Conservation (phyloP, 2,113 vertebrate species). For the Cercopithecus mona region DNA sequence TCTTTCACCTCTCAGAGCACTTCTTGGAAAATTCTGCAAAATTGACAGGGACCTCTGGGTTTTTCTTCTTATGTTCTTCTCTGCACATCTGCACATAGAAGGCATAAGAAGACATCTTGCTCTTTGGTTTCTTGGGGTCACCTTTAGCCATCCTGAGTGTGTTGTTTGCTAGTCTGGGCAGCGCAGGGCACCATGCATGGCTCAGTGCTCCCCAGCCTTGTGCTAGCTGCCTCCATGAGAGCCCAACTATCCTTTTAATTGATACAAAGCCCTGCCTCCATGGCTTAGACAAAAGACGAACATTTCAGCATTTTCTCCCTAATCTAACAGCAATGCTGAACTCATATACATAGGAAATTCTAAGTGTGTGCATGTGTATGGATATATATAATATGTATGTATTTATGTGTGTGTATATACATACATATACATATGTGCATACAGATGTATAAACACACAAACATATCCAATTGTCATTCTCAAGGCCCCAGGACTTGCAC, state of each 20-base stretch:
- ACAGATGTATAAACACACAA: not conserved
- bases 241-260: not conserved
- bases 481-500: not conserved
- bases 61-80: too few species aligned
- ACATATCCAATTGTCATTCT: not conserved
- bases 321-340: constrained; percentile 4
- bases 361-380: not conserved
- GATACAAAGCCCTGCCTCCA: not conserved
- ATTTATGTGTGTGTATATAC: not conserved
- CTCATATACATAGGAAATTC: not conserved
- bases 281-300: not conserved
- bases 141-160: too few species aligned
- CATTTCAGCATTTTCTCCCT: constrained; percentile 39
- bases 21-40: too few species aligned
- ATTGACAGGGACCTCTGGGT: too few species aligned
- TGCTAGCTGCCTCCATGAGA: too few species aligned
- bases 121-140: too few species aligned
- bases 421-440: not conserved
- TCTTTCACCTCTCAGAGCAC: too few species aligned
- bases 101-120: too few species aligned
- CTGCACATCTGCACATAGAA: too few species aligned
- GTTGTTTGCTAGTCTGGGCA: too few species aligned
- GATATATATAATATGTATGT: not conserved
- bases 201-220: too few species aligned
- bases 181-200: too few species aligned